Evolutionary conservation across 2,113 vertebrate genomes (phyloP).

Genomic region (Nymphicus hollandicus): DNA sequence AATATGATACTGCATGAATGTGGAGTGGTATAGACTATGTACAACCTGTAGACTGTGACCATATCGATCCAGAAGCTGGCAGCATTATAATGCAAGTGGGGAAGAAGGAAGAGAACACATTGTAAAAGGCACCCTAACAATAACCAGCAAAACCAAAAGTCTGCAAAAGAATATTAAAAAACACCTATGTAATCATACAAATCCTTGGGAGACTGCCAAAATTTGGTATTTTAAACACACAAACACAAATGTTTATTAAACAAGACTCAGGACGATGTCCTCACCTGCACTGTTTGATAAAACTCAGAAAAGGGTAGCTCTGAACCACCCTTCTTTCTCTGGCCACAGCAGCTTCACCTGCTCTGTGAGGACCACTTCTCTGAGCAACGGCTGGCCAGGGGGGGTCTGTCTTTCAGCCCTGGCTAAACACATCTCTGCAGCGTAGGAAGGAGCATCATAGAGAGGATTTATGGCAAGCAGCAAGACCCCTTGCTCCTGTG

Average conservation of each 20-base stretch:
- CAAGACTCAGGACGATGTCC: neutral
- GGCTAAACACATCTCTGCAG: neutral
- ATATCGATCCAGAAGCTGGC: neutral
- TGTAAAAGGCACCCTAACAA: neutral
- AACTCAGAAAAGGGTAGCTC: neutral
- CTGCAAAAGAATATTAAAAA: neutral
- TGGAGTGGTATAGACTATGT: neutral
- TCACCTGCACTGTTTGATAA: neutral
- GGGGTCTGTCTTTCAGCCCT: neutral
- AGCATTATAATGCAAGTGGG: neutral
- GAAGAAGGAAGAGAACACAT: neutral
- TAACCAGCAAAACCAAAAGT: neutral
- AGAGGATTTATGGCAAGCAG: neutral
- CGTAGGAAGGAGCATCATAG: neutral
- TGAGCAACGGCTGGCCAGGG: neutral
- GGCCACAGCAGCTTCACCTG: neutral
- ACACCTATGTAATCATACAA: neutral
- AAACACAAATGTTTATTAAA: neutral
- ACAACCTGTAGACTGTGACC: neutral
- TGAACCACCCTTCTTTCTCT: neutral
- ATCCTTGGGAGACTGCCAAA: neutral
- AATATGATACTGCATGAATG: neutral
- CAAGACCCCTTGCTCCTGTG: neutral
- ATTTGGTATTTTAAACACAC: neutral
- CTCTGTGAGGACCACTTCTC: fast-evolving